phyloP scores from a whole-genome alignment of 2,888 invertebrate genomes.

The Philonicus albiceps region DNA sequence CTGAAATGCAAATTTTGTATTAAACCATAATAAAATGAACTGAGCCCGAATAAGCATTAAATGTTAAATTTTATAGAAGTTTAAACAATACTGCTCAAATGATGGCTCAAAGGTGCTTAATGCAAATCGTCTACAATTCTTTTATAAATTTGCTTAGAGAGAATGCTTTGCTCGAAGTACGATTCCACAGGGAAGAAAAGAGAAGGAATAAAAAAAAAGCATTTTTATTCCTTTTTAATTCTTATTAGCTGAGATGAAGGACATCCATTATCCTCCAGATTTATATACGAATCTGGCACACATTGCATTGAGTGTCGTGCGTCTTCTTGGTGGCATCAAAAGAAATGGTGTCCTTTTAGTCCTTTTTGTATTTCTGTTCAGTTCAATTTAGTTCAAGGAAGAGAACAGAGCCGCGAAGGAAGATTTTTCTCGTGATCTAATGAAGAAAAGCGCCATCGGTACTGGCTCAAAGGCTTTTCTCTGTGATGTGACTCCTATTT shows the following conservation, averaged over 20 bases:
- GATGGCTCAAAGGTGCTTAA: no score
- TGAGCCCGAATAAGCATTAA: no score
- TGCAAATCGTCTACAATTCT: no score
- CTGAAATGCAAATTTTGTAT: no score
- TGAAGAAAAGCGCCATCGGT: background rate
- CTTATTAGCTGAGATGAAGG: background rate
- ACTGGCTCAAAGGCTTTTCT: background rate
- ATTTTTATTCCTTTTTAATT: background rate
- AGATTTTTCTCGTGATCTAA: background rate
- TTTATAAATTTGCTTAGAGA: no score
- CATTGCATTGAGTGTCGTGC: background rate
- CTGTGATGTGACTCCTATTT: background rate
- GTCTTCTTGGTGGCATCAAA: background rate
- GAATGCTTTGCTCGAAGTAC: no score
- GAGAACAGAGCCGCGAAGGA: background rate
- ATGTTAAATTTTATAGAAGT: no score
- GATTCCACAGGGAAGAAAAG: background rate
- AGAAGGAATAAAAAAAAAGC: background rate
- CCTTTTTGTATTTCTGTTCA: background rate
- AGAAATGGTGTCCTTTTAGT: background rate
- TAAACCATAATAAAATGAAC: no score
- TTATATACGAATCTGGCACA: background rate
- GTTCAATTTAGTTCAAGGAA: background rate
- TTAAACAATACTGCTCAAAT: no score
- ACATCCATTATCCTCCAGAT: background rate